Percentiles rank a stretch among this genome's conserved stretches.
These are phyloP conservation scores for Berghia stephanieae DNA, from an alignment of 1,140 invertebrate species.

Conservation along the genomic window DNA sequence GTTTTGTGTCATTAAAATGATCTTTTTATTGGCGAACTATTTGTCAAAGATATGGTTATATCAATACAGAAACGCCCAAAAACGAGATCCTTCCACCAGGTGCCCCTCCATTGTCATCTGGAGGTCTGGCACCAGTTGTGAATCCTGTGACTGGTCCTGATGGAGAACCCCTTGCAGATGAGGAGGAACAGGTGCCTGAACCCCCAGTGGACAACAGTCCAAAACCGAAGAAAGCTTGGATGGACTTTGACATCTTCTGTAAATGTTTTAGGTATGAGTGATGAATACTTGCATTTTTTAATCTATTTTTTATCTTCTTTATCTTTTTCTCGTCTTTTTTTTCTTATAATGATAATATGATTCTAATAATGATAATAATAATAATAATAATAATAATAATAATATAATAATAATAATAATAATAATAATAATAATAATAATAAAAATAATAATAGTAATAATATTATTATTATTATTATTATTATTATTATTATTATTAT, in stretches of 20 bases:
- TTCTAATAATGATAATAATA: too few relatives aligned
- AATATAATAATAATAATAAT: too few relatives aligned
- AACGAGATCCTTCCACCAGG: background rate
- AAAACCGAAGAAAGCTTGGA: slow-evolving; percentile 61
- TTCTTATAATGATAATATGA: too few relatives aligned
- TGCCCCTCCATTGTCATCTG: slow-evolving; percentile 26
- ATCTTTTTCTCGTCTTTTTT: slow-evolving; percentile 3
- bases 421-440: too few relatives aligned
- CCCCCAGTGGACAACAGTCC: slow-evolving; percentile 31
- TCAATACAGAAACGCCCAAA: too few relatives aligned
- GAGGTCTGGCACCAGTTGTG: slow-evolving; percentile 24
- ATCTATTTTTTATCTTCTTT: background rate
- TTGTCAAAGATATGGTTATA: too few relatives aligned
- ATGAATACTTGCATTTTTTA: background rate
- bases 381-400: too few relatives aligned
- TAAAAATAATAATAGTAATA: too few relatives aligned
- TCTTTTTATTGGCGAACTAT: too few relatives aligned
- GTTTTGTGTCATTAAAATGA: too few relatives aligned
- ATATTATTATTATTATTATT: too few relatives aligned
- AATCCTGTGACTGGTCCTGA: background rate
- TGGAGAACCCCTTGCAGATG: background rate
- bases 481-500: too few relatives aligned
- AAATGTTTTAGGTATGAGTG: slow-evolving; percentile 63
- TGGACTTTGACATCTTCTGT: slow-evolving; percentile 65
- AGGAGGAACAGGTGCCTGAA: slow-evolving; percentile 33